phyloP scores from a whole-genome alignment of 2,113 vertebrate genomes.

The Prunella himalayana region DNA sequence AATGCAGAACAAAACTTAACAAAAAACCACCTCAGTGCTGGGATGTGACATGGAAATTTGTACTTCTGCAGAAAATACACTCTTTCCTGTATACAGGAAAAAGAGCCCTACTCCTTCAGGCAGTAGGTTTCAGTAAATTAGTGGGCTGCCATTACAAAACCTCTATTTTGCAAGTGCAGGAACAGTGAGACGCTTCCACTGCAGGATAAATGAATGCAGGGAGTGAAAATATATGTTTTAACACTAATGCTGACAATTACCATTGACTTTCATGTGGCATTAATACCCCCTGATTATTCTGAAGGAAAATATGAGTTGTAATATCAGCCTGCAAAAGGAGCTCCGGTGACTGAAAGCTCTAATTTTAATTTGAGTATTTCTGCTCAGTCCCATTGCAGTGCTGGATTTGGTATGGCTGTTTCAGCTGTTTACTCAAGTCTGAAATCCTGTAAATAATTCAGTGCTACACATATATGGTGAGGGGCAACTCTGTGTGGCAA shows the following conservation, averaged over 20 bases:
- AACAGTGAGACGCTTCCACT: not conserved
- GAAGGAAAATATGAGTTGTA: not conserved
- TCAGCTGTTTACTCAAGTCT: constrained; percentile 21
- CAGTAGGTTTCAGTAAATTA: not conserved
- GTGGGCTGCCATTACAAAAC: not conserved
- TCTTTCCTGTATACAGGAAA: not conserved
- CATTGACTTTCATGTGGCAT: not conserved
- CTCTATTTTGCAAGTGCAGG: not conserved
- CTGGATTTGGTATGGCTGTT: not conserved
- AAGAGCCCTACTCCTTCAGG: not conserved
- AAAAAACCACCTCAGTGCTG: not conserved
- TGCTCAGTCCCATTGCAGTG: not conserved
- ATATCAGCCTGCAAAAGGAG: not conserved
- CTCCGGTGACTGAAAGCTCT: not conserved
- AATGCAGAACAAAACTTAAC: not conserved
- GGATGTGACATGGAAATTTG: not conserved
- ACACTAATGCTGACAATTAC: not conserved
- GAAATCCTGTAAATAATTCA: constrained; percentile 30
- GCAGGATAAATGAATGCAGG: not conserved
- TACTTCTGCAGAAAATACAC: not conserved
- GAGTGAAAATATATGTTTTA: not conserved
- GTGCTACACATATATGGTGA: constrained; percentile 45
- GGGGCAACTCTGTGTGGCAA: not conserved
- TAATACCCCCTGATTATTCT: not conserved
- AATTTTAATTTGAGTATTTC: constrained; percentile 14